These are phyloP conservation scores for Lithosia quadra DNA, from an alignment of 2,888 invertebrate genomes.

Conservation along the genomic window DNA sequence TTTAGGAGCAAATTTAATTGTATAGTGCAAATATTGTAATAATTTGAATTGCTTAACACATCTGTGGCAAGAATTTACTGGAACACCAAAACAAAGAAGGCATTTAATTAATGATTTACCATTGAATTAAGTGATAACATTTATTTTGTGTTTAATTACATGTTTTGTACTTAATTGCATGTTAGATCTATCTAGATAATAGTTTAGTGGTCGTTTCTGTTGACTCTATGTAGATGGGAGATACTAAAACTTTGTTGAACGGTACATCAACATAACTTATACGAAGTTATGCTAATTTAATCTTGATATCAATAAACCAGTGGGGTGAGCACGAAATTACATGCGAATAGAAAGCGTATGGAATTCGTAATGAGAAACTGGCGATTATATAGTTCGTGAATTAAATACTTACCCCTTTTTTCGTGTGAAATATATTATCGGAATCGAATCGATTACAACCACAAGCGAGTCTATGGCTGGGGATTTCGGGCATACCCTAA, in stretches of 20 bases:
- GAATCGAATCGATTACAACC: no score
- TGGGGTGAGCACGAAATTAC: no score
- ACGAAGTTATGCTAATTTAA: background rate
- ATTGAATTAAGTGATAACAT: background rate
- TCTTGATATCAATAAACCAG: background rate
- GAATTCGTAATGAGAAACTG: no score
- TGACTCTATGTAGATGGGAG: background rate
- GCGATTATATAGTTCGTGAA: no score
- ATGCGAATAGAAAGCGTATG: no score
- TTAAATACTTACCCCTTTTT: no score
- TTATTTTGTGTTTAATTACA: constrained; percentile 1
- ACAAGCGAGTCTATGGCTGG: no score
- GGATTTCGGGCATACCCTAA: no score
- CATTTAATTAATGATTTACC: background rate
- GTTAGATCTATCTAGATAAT: background rate
- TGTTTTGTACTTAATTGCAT: background rate
- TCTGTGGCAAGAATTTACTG: background rate
- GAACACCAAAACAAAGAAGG: background rate
- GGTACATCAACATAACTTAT: background rate
- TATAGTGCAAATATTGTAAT: no score
- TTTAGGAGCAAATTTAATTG: no score
- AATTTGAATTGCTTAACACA: no score
- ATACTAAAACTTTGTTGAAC: background rate
- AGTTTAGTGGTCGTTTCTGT: background rate
- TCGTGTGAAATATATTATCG: no score